Evolutionary conservation across 2,113 vertebrate species (phyloP).

Genomic region (Ahaetulla prasina): DNA sequence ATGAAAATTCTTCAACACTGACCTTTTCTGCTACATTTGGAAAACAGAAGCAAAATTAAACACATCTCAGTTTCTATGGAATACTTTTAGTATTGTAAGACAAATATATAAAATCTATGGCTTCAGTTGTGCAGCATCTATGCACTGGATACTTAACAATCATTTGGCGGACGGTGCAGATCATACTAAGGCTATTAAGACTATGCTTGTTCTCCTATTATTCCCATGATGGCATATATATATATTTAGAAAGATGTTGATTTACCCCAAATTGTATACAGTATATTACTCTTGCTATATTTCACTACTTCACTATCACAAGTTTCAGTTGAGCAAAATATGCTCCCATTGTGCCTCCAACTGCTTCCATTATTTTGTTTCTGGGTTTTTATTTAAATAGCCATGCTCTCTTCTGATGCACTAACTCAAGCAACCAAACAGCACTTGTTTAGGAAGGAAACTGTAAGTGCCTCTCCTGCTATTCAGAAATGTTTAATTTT

Average conservation of each 20-base stretch:
- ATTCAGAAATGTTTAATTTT: background rate
- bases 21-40: background rate
- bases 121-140: background rate
- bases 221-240: background rate
- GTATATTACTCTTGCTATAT: background rate
- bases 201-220: background rate
- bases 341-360: background rate
- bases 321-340: background rate
- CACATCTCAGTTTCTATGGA: background rate
- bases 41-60: background rate
- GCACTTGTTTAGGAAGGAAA: background rate
- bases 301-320: background rate
- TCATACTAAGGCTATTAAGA: background rate
- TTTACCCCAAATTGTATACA: background rate
- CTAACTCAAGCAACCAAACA: background rate
- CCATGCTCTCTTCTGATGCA: background rate
- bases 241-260: background rate
- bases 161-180: background rate
- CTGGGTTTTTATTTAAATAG: background rate
- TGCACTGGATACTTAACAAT: background rate
- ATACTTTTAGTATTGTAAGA: slow-evolving; percentile 11
- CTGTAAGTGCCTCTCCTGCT: too few species aligned
- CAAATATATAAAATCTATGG: background rate
- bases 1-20: background rate
- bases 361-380: background rate